Evolutionary conservation across 2,797 vertebrate genomes (phyloP), one percentile per base, ranked within the genome.

Genomic region (Acipenser oxyrinchus): DNA sequence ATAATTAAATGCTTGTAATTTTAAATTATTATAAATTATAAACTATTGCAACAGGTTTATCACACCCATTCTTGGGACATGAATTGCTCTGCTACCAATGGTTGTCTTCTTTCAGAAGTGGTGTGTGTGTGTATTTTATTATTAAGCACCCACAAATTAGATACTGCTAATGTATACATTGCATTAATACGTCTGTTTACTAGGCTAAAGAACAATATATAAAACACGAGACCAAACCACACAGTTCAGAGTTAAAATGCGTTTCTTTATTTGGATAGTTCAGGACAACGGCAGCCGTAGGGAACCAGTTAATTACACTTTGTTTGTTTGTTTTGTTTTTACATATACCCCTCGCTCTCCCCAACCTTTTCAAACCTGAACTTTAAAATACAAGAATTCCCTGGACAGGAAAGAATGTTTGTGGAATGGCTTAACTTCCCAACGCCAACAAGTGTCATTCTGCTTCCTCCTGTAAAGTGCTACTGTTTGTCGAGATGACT

Each of bases 401-500:
- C 71, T 65, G 72, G 70, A 75, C 64, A 69, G 71, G 23, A 63
- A 59, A 68, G 73, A 69, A 65, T 72, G 37, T 68, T 67, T 62
- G 57, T 66, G 66, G 76, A 69, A 63, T 78, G 68, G 68, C 53
- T 68, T 72, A 73, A 76, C 73, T 55, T 69, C 64, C 67, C 70
- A 66, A 73, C 49, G 53, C 4, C 53, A 55, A 55, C 10, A 55
- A 10, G 53, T 10, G 9, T 10, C 9, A 73, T 63, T 63, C 72
- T 75, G 73, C 72, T 74, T 74, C 75, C 77, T 72, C 79, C 71
- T 74, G 76, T 81, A 81, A 87, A 85, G 84, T 86, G 83, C 85
- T 77, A 76, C n/a, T 55, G 37, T 37, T 37, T 76, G 68, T 73
- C 70, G 72, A 83, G 71, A 70, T 71, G 73, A 77, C 70, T 65